Percentiles rank a stretch among this genome's conserved stretches.
phyloP scores from a whole-genome alignment of 2,113 vertebrate genomes.

The Pungitius pungitius region DNA sequence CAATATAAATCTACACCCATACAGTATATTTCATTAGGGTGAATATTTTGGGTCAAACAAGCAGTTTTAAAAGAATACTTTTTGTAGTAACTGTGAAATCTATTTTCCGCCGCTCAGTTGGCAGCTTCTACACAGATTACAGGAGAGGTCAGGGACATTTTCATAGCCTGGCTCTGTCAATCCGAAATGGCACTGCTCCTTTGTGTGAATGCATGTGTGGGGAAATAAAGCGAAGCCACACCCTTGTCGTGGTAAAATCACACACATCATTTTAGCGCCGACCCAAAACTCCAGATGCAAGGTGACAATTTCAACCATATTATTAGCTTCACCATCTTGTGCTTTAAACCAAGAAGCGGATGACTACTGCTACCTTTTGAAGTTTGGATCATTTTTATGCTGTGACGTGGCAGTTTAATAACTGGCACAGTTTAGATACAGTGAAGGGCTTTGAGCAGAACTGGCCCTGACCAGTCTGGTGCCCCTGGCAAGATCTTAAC shows the following conservation, averaged over 20 bases:
- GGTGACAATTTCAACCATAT: conserved; percentile 8
- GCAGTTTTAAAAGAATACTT: too few species aligned
- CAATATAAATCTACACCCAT: neutral
- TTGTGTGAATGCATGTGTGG: conserved; percentile 3
- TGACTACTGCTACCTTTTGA: neutral
- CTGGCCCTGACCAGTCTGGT: neutral
- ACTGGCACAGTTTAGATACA: neutral
- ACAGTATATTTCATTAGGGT: neutral
- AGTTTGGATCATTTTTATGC: neutral
- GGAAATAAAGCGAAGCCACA: conserved; percentile 28
- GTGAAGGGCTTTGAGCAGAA: neutral
- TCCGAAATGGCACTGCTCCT: neutral
- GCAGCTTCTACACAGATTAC: conserved; percentile 4
- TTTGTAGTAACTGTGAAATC: conserved; percentile 12
- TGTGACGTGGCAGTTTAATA: neutral
- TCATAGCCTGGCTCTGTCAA: conserved; percentile 9
- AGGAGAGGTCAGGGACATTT: conserved; percentile 24
- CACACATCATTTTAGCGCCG: conserved; percentile 28
- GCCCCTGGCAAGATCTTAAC: neutral
- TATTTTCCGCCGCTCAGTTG: neutral
- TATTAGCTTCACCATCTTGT: conserved; percentile 31
- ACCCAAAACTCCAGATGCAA: conserved; percentile 12
- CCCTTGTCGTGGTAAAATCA: conserved; percentile 59
- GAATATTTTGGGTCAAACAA: neutral
- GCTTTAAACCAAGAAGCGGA: neutral